Percentiles rank a stretch among this genome's conserved stretches.
Conservation (phyloP, 1,140 invertebrate genomes). For the Apis florea region DNA sequence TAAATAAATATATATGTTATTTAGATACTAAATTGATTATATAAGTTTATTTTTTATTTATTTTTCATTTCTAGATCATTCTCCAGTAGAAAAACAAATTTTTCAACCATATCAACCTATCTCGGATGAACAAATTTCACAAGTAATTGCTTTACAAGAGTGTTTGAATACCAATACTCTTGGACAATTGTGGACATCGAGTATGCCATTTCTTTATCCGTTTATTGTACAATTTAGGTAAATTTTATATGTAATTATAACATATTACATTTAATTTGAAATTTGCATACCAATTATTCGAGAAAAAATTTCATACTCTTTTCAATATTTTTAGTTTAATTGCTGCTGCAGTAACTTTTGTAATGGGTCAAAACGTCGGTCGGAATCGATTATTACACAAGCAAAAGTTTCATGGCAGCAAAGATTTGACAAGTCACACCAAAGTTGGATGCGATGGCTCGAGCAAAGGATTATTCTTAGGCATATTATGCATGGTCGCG, state of each 20-base stretch:
- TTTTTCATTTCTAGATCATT: conserved; percentile 32
- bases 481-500: conserved; percentile 83
- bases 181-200: conserved; percentile 83
- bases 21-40: background rate
- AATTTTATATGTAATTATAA: conserved; percentile 1
- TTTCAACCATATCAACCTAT: conserved; percentile 65
- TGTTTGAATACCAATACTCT: conserved; percentile 83
- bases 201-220: conserved; percentile 83
- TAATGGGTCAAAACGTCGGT: conserved; percentile 83
- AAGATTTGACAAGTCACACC: conserved; percentile 67
- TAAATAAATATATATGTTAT: background rate
- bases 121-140: conserved; percentile 79
- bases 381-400: conserved; percentile 71
- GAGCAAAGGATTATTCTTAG: conserved; percentile 84
- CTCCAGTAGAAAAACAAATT: background rate
- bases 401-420: conserved; percentile 74
- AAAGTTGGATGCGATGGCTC: conserved; percentile 82
- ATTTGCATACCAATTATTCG: background rate
- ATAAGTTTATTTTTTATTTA: background rate
- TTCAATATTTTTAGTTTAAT: conserved; percentile 78
- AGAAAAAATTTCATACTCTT: background rate
- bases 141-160: conserved; percentile 81
- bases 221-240: conserved; percentile 85
- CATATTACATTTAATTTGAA: too few relatives aligned
- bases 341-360: conserved; percentile 83